Evolutionary conservation across 2,113 vertebrate species (phyloP).

Genomic region (Brienomyrus longianalis): DNA sequence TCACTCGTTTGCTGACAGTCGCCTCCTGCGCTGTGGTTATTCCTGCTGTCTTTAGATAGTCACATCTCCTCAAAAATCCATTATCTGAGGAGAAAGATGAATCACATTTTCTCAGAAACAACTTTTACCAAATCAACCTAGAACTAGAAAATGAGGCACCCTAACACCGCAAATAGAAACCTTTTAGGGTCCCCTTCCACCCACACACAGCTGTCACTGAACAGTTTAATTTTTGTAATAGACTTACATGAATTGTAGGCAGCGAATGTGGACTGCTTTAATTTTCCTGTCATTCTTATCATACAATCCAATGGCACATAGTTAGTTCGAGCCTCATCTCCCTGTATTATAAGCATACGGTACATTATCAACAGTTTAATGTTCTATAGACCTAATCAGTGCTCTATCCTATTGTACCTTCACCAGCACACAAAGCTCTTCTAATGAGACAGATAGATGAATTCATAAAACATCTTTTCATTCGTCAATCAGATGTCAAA

Average conservation of each 20-base stretch:
- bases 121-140: not conserved
- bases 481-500: not conserved
- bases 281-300: not conserved
- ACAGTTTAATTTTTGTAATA: not conserved
- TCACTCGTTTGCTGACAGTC: not conserved
- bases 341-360: not conserved
- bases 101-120: not conserved
- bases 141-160: not conserved
- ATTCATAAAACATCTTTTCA: not conserved
- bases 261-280: not conserved
- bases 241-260: not conserved
- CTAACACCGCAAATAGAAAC: not conserved
- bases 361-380: not conserved
- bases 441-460: not conserved
- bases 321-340: not conserved
- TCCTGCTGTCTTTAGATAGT: not conserved
- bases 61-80: not conserved
- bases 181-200: not conserved
- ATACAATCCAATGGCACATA: not conserved
- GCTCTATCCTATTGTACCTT: not conserved
- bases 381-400: not conserved
- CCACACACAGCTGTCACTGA: not conserved
- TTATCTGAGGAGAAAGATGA: not conserved
- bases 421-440: not conserved
- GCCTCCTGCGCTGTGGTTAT: not conserved